These are phyloP conservation scores for Mystacides longicornis DNA, from an alignment of 2,888 invertebrate genomes.

Conservation along the genomic window DNA sequence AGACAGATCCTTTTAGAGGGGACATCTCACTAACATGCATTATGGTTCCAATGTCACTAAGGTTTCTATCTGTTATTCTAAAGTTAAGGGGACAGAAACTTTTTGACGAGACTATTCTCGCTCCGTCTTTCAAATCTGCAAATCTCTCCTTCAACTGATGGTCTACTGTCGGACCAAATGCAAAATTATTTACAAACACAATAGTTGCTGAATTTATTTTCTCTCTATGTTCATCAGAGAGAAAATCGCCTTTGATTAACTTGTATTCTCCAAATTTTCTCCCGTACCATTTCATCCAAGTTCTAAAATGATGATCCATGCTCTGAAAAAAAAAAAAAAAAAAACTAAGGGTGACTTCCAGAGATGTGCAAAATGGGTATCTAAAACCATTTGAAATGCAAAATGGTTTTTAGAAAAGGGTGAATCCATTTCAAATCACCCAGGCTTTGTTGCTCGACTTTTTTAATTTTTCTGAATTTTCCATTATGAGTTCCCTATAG, in stretches of 20 bases:
- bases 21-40: constrained; percentile 98
- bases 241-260: constrained; percentile 90
- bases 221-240: constrained; percentile 86
- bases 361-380: too few species aligned
- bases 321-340: constrained; percentile 52
- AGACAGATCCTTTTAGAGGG: constrained; percentile 90
- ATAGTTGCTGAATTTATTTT: constrained; percentile 90
- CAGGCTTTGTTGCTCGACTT: too few species aligned
- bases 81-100: constrained; percentile 99
- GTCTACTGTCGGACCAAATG: constrained; percentile 96
- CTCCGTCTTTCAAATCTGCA: constrained; percentile 91
- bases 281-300: constrained; percentile 98
- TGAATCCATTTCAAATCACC: too few species aligned
- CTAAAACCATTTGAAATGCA: too few species aligned
- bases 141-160: constrained; percentile 94
- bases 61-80: constrained; percentile 94
- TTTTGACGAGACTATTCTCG: constrained; percentile 96
- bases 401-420: too few species aligned
- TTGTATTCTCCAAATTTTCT: constrained; percentile 88
- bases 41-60: constrained; percentile 97
- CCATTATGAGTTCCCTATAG: too few species aligned
- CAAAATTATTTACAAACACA: constrained; percentile 99
- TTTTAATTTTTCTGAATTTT: too few species aligned
- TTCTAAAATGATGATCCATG: constrained; percentile 85
- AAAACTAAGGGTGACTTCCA: too few species aligned